phyloP scores from a whole-genome alignment of 2,888 invertebrate species.

The Sthenelais limicola region DNA sequence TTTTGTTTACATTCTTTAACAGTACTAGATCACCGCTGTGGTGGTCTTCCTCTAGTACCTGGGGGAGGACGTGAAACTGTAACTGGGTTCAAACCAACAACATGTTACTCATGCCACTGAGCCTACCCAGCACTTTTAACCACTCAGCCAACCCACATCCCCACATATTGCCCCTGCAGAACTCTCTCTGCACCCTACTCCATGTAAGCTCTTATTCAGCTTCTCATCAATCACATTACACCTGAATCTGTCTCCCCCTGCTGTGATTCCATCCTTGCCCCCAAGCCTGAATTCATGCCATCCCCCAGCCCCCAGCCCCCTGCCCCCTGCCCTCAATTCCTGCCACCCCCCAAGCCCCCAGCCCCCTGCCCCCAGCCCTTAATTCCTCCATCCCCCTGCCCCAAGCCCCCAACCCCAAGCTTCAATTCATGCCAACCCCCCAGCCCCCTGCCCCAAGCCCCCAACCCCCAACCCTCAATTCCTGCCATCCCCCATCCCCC shows the following conservation, averaged over 20 bases:
- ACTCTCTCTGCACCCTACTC: no score
- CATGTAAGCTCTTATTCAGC: constrained; percentile 3
- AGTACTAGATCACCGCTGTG: no score
- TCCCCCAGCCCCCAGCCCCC: neutral
- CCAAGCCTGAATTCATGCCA: neutral
- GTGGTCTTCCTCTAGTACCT: no score
- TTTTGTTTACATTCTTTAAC: no score
- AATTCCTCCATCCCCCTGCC: neutral
- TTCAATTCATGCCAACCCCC: neutral
- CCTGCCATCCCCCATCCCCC: neutral
- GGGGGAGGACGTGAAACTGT: no score
- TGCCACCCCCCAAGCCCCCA: neutral
- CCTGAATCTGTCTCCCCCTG: neutral
- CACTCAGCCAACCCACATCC: no score
- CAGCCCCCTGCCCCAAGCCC: neutral
- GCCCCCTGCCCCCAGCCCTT: neutral
- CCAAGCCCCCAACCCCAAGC: neutral
- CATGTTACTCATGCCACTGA: no score
- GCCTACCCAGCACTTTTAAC: no score
- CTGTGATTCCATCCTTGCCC: neutral
- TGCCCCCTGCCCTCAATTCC: neutral
- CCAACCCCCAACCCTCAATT: neutral
- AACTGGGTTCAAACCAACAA: no score
- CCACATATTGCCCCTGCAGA: no score
- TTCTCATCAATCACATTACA: neutral